Conservation (phyloP, 1,140 invertebrate genomes). For the Vollenhovia emeryi region DNA sequence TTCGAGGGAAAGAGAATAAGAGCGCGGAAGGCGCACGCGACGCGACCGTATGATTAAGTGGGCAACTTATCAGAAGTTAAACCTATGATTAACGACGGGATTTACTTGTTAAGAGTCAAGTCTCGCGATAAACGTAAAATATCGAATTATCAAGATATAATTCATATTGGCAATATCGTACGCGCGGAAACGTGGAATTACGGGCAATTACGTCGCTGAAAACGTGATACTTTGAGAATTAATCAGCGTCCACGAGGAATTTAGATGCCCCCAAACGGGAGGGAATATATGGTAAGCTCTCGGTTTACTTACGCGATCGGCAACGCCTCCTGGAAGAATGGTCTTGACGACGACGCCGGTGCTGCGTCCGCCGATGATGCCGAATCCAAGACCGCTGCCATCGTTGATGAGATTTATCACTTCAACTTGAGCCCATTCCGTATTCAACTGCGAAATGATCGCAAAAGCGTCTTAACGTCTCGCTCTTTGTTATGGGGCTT, state of each 20-base stretch:
- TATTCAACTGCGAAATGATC: conserved; percentile 87
- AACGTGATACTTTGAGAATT: background rate
- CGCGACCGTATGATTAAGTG: conserved; percentile 34
- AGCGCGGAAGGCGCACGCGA: conserved; percentile 11
- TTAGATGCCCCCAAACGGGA: background rate
- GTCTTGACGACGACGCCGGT: conserved; percentile 99
- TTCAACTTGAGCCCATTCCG: conserved; percentile 98
- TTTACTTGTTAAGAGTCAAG: conserved; percentile 10
- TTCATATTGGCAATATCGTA: background rate
- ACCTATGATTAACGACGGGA: conserved; percentile 30
- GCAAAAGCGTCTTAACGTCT: background rate
- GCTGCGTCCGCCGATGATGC: conserved; percentile 98
- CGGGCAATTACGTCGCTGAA: background rate
- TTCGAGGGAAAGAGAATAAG: background rate
- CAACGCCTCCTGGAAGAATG: conserved; percentile 97
- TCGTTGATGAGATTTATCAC: conserved; percentile 98
- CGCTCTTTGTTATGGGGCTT: background rate
- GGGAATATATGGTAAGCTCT: background rate
- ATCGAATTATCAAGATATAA: background rate
- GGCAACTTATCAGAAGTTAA: conserved; percentile 40
- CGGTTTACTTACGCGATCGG: conserved; percentile 91
- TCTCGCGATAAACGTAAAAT: background rate
- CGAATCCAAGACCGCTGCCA: conserved; percentile 98
- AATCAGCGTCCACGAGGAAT: background rate
- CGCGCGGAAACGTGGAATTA: background rate